A percentile compares a stretch with the other conserved stretches of the same genome.
Conservation (phyloP, 2,797 vertebrate species). For the Hylomyscus alleni region DNA sequence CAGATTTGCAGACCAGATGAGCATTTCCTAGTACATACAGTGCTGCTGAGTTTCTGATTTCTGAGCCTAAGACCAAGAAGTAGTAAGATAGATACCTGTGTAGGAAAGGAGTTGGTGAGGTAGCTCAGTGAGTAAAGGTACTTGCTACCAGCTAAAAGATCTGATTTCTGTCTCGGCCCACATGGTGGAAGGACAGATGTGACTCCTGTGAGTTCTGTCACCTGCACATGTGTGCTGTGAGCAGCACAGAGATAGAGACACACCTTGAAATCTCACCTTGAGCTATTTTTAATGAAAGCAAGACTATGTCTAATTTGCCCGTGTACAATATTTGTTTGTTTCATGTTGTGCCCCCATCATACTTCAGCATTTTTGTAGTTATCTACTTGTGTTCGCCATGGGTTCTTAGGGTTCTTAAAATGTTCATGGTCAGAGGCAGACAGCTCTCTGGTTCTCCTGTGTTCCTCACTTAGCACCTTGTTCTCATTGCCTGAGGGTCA, state of each 20-base stretch:
- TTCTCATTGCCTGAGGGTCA: slow-evolving; percentile 45
- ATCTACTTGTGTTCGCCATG: not conserved
- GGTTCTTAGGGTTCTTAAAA: slow-evolving; percentile 5
- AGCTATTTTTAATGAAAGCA: not conserved
- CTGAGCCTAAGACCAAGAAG: not conserved
- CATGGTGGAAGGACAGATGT: too few species aligned
- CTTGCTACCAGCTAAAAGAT: not conserved
- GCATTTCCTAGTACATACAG: not conserved
- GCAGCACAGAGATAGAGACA: not conserved
- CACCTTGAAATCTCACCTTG: not conserved
- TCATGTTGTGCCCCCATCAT: too few species aligned
- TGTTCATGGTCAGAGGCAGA: slow-evolving; percentile 24
- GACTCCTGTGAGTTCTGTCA: not conserved
- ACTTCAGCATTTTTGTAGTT: not conserved
- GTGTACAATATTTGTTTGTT: not conserved
- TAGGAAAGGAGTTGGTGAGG: not conserved
- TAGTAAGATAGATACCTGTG: not conserved
- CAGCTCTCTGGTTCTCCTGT: not conserved
- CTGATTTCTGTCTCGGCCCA: too few species aligned
- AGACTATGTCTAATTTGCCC: not conserved
- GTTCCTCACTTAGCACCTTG: slow-evolving; percentile 15
- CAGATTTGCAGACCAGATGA: too few species aligned
- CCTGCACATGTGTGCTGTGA: not conserved
- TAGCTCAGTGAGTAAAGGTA: not conserved
- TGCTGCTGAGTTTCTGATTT: not conserved